Percentiles rank a stretch among this genome's conserved stretches.
Conservation (phyloP, 1,140 invertebrate species). For the Heliconius himera region DNA sequence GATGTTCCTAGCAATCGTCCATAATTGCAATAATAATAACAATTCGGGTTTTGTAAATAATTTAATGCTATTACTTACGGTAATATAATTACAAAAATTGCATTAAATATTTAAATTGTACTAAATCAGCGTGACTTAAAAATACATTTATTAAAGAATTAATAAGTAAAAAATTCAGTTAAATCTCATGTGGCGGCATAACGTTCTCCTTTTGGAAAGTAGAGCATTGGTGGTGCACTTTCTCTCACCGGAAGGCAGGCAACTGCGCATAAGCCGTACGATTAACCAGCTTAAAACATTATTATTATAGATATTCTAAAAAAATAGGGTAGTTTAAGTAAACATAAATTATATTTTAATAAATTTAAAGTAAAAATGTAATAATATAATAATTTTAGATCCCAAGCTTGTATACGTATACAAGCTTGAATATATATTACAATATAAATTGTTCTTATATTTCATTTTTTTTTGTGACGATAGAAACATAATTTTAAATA, state of each 20-base stretch:
- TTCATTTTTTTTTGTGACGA: neutral
- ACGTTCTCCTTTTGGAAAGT: constrained; percentile 61
- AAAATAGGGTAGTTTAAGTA: neutral
- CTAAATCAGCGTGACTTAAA: neutral
- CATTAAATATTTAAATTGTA: neutral
- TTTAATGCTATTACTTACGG: neutral
- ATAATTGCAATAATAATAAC: constrained; percentile 17
- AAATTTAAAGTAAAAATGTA: neutral
- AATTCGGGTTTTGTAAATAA: neutral
- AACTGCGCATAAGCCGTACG: constrained; percentile 58
- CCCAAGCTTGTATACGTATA: too few species aligned
- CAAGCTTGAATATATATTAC: too few species aligned
- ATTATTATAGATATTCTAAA: neutral
- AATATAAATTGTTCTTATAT: neutral
- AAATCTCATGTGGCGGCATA: constrained; percentile 38
- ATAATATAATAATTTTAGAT: neutral
- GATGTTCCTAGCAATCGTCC: constrained; percentile 13
- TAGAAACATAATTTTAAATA: neutral
- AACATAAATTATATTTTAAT: too few species aligned
- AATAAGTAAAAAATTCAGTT: constrained; percentile 30
- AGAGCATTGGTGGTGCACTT: constrained; percentile 67
- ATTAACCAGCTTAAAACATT: constrained; percentile 4
- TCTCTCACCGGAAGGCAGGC: constrained; percentile 62
- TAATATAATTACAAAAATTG: neutral
- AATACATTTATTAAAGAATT: constrained; percentile 7